Evolutionary conservation across 2,888 invertebrate genomes (phyloP), one percentile per base, ranked within the genome.

Genomic region (Crematogaster levior): DNA sequence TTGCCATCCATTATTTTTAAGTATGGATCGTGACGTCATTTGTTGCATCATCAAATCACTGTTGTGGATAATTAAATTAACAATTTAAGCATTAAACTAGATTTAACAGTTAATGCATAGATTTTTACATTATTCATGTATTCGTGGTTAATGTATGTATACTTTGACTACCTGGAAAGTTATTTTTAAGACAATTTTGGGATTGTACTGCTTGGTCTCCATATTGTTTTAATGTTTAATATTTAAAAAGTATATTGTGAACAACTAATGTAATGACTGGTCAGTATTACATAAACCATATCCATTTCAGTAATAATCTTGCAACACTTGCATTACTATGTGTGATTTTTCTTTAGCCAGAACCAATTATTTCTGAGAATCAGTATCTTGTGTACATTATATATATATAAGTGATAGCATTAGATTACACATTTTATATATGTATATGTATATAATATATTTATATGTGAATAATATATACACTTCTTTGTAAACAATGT

Each of bases 101-200:
- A 51, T n/a, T 51, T 40, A 40, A 37, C n/a, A 9, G 18, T 40
- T 63, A 9, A 37, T 37, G 10, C 24, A 18, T 48, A 7, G 12
- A 24, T 56, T 53, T 63, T 34, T 75, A n/a, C n/a, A n/a, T n/a
- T n/a, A n/a, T n/a, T n/a, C n/a, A n/a, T n/a, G n/a, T n/a, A n/a
- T n/a, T n/a, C n/a, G n/a, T n/a, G n/a, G n/a, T n/a, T n/a, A n/a
- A n/a, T n/a, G n/a, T n/a, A n/a, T n/a, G n/a, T n/a, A n/a, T n/a
- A n/a, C n/a, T n/a, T n/a, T n/a, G n/a, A n/a, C n/a, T n/a, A n/a
- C 63, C 75, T 48, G 66, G 58, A 72, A 73, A 82, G 82, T 70
- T 86, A 84, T 84, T 84, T 86, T 85, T 83, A 82, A 80, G 51
- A n/a, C 37, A 15, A 30, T 65, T 34, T 18, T 72, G 12, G 24